Base-by-base conservation (phyloP, 2,113 vertebrate species). In the Andinoacara biseriatus region DNA sequence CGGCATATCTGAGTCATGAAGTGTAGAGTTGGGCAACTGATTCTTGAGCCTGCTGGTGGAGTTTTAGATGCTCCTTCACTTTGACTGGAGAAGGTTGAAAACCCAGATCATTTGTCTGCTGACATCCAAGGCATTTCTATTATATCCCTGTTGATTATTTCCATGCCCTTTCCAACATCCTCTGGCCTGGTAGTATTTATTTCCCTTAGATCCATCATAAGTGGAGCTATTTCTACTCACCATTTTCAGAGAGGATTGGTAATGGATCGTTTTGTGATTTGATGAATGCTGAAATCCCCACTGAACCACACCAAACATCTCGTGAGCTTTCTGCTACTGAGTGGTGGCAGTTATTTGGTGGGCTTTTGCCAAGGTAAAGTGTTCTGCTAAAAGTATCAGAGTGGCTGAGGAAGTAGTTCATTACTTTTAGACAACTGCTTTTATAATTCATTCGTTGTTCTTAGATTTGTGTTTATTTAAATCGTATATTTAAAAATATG, bases 1-100 rank as follows among this genome's bases (percentile, higher is more conserved):
- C 58, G 89, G 84, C 86, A 74, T 87, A 26, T 92, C 88, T 92
- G 89, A 92, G 83, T 86, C 88, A 89, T 87, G 59, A 75, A 87
- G 84, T 74, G 74, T 59, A 74, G 61, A 76, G 69, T 15, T 5
- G 79, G 62, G 78, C 81, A 81, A 83, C 67, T 5, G 79, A 35
- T 74, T 86, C 54, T 65, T 82, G 78, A 83, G 67, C 78, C 75
- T 56, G 90, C 58, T 77, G 78, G 77, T 76, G 24, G 58, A 90
- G 78, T 40, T 67, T 56, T 78, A 60, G 75, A 90, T 74, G 63
- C 74, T 82, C 76, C 35, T 10, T 83, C 77, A 13, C 80, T 49
- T 65, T 59, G 69, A 59, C 63, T 14, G 22, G 11, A 84, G 81
- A 81, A 57, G 60, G 26, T 31, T 13, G 29, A 72, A 80, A 91